phyloP scores from a whole-genome alignment of 2,113 vertebrate genomes.

The Hippocampus abdominalis region DNA sequence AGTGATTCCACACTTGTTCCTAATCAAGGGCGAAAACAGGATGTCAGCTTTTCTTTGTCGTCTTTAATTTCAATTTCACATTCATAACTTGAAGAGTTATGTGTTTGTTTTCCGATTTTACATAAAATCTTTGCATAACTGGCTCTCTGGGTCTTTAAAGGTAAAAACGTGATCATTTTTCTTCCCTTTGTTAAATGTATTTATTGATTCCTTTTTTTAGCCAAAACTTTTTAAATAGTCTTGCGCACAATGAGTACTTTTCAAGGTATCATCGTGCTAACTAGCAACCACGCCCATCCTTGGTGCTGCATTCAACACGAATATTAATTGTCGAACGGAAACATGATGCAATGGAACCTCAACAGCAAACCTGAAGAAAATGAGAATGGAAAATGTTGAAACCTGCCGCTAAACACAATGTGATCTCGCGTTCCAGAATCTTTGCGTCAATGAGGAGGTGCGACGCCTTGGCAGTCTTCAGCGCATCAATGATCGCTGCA shows the following conservation, averaged over 20 bases:
- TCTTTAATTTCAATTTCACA: too few relatives aligned
- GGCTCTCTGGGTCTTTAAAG: background rate
- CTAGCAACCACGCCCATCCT: too few relatives aligned
- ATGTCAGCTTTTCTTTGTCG: too few relatives aligned
- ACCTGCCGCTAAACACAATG: background rate
- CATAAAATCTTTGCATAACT: background rate
- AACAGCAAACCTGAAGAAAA: background rate
- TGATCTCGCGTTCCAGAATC: constrained; percentile 69
- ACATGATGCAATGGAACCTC: too few relatives aligned
- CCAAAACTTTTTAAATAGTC: too few relatives aligned
- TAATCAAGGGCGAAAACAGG: too few relatives aligned
- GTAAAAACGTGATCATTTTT: background rate
- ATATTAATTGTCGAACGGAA: too few relatives aligned
- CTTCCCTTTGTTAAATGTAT: background rate
- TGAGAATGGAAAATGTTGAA: background rate
- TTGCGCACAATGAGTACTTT: too few relatives aligned
- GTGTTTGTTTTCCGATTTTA: background rate
- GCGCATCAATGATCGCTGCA: constrained; percentile 89
- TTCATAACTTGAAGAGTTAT: background rate
- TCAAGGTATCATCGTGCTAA: too few relatives aligned
- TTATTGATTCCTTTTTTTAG: too few relatives aligned
- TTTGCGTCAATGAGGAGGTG: constrained; percentile 91
- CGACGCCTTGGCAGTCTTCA: constrained; percentile 76
- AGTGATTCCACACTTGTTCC: too few relatives aligned
- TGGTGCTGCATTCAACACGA: too few relatives aligned